Base-by-base conservation (phyloP, 2,888 invertebrate species). In the Luperina testacea region DNA sequence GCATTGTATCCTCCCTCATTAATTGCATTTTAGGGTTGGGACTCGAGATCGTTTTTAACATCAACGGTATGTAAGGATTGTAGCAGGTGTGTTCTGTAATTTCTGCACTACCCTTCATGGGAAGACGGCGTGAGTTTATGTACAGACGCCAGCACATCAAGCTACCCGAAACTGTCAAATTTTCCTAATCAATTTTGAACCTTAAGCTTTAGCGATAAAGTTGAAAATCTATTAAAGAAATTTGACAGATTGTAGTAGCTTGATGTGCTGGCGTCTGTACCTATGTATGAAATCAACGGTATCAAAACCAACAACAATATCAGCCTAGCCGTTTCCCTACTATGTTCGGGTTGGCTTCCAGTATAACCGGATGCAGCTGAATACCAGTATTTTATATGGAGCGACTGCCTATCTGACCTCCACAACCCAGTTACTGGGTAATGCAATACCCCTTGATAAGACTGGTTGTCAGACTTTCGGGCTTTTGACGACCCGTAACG, bases 11-110 rank as follows among this genome's bases (percentile, higher is more conserved):
- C 73, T 77, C 51, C 6, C 63, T 76, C 69, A 80, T 86, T n/a
- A n/a, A n/a, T 86, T 83, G 27, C 72, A 86, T 80, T 86, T 86
- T 79, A 79, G 82, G 85, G 72, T 69, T 76, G 86, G 77, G 45
- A 68, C n/a, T 72, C 65, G 82, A 73, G 38, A 61, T 42, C 51
- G 64, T 71, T 78, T 80, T 81, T 72, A 74, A 68, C 53, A 65
- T 45, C 67, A 71, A 68, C 51, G 27, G 1, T 53, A 15, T 64
- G 57, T 1, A 57, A 57, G 24, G 24, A 57, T 4, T 5, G 57
- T n/a, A 11, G n/a, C 57, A 59, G 11, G 9, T 57, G 8, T 57
- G 53, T 57, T 57, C 53, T 57, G 53, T 57, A 4, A 4, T 57
- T n/a, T 59, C 57, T 59, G 13, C 0, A 13, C 11, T 59, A 59